phyloP scores from a whole-genome alignment of 2,113 vertebrate genomes.

The Chionis minor region DNA sequence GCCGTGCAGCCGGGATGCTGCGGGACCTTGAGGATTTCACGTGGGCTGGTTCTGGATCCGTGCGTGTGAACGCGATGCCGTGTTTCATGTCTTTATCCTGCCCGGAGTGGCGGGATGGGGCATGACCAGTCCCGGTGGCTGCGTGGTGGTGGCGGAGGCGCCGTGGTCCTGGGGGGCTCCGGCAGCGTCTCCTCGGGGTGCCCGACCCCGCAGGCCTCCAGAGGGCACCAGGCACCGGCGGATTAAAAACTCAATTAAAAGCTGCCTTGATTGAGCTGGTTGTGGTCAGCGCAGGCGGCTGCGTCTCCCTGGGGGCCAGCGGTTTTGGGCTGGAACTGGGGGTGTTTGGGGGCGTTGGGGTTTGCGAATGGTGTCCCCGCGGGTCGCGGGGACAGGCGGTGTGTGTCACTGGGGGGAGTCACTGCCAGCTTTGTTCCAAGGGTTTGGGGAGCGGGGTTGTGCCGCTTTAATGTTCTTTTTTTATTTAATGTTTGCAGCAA shows the following conservation, averaged over 20 bases:
- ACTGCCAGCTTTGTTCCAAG: accelerated
- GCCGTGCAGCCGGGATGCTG: too few relatives aligned
- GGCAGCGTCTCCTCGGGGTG: accelerated
- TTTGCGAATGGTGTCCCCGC: background rate
- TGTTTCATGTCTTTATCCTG: background rate
- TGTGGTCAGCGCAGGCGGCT: background rate
- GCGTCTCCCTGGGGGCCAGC: accelerated
- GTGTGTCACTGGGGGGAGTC: background rate
- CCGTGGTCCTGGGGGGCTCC: background rate
- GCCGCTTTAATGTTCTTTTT: background rate
- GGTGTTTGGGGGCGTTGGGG: background rate
- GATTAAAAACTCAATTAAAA: background rate
- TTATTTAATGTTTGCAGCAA: background rate
- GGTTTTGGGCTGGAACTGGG: too few relatives aligned
- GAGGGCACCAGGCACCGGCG: background rate
- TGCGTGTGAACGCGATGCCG: accelerated
- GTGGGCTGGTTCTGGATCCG: background rate
- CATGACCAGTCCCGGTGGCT: background rate
- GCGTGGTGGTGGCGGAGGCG: background rate
- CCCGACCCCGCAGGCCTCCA: background rate
- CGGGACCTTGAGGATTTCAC: too few relatives aligned
- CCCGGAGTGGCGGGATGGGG: background rate
- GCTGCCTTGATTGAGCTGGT: background rate
- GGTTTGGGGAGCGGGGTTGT: background rate
- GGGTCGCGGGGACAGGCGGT: accelerated